These are phyloP conservation scores for Thelaira solivaga DNA, from an alignment of 2,888 invertebrate species.

Conservation along the genomic window DNA sequence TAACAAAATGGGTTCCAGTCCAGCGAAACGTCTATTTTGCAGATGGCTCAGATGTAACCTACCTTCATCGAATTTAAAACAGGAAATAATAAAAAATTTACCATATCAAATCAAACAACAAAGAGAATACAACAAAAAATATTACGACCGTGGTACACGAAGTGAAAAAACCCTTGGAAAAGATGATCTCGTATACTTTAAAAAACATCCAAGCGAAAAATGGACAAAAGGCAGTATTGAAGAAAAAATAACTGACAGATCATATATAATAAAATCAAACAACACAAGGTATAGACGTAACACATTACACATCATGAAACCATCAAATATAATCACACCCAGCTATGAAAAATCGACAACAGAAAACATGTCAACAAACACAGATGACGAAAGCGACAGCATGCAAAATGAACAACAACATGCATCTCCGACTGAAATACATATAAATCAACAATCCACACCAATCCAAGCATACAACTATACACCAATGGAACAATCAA, in stretches of 20 bases:
- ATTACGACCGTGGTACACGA: neutral
- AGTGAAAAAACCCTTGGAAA: neutral
- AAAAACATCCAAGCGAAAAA: neutral
- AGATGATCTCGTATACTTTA: neutral
- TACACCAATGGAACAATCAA: too few relatives aligned
- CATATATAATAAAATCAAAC: neutral
- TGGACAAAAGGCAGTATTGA: neutral
- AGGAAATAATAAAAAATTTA: neutral
- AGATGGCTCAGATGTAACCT: slow-evolving; percentile 7
- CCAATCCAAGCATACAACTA: too few relatives aligned
- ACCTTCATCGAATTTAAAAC: neutral
- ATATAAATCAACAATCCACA: too few relatives aligned
- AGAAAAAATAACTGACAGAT: neutral
- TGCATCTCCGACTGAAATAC: too few relatives aligned
- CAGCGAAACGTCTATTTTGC: neutral
- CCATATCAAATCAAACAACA: neutral
- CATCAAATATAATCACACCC: neutral
- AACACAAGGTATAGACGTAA: neutral
- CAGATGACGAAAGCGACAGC: too few relatives aligned
- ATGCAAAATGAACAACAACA: too few relatives aligned
- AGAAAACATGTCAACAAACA: too few relatives aligned
- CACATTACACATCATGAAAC: neutral
- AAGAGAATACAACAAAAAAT: neutral
- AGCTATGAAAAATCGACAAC: too few relatives aligned
- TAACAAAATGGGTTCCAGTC: neutral